phyloP scores from a whole-genome alignment of 2,113 vertebrate species.

The Lanius ludovicianus region DNA sequence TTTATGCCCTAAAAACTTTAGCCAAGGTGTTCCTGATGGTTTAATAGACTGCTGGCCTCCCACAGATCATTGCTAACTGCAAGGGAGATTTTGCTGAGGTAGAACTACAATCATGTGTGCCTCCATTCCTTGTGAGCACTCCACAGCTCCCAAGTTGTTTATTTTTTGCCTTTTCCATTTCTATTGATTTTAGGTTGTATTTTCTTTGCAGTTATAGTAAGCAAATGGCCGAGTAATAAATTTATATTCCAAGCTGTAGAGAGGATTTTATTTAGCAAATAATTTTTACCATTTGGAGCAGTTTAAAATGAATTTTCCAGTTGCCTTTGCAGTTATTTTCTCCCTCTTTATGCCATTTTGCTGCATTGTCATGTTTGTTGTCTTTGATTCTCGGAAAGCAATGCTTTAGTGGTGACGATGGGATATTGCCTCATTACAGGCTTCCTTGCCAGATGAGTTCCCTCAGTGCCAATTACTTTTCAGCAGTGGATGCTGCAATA shows the following conservation, averaged over 20 bases:
- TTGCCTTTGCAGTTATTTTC: slow-evolving; percentile 38
- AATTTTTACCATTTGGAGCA: slow-evolving; percentile 44
- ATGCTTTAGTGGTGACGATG: slow-evolving; percentile 44
- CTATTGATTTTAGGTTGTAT: slow-evolving; percentile 17
- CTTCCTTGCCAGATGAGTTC: slow-evolving; percentile 32
- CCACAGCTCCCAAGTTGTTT: not conserved
- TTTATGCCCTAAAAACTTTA: slow-evolving; percentile 59
- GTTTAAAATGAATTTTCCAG: slow-evolving; percentile 35
- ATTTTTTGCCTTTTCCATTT: slow-evolving; percentile 32
- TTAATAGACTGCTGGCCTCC: slow-evolving; percentile 54
- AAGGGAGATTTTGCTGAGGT: slow-evolving; percentile 19
- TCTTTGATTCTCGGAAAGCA: slow-evolving; percentile 23
- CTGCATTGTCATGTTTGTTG: slow-evolving; percentile 42
- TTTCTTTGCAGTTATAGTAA: not conserved
- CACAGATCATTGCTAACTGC: slow-evolving; percentile 19
- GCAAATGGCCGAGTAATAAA: not conserved
- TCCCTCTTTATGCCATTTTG: slow-evolving; percentile 2
- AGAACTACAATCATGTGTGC: not conserved
- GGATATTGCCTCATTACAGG: slow-evolving; percentile 49
- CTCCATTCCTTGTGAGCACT: not conserved
- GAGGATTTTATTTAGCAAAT: slow-evolving; percentile 41
- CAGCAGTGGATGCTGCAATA: slow-evolving; percentile 21
- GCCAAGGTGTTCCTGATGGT: slow-evolving; percentile 60
- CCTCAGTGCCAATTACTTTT: slow-evolving; percentile 28
- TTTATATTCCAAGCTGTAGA: slow-evolving; percentile 36